phyloP scores from a whole-genome alignment of 2,888 invertebrate genomes.

The Euzophera pinguis region DNA sequence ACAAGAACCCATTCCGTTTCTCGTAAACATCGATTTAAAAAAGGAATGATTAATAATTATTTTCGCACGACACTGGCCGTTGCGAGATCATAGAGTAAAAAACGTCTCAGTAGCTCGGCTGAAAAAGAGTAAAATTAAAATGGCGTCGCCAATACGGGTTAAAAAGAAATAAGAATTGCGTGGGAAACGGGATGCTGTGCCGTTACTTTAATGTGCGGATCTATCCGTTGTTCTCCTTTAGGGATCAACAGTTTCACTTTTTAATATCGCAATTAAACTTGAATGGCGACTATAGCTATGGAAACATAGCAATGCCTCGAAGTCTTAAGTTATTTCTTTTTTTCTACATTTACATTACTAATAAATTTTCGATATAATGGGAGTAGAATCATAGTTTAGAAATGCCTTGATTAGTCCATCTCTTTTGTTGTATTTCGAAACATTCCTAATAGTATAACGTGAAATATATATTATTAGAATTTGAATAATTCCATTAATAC shows the following conservation, averaged over 20 bases:
- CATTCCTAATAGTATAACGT: no score
- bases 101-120: not conserved
- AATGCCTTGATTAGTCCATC: no score
- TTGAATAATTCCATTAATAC: no score
- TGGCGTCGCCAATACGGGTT: constrained; percentile 20
- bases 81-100: constrained; percentile 18
- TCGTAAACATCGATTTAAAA: constrained; percentile 10
- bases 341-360: no score
- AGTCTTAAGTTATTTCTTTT: no score
- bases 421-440: no score
- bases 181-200: constrained; percentile 47
- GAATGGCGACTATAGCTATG: no score
- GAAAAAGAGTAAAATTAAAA: constrained; percentile 19
- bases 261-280: not conserved
- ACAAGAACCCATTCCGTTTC: not conserved
- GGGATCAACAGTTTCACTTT: constrained; percentile 3
- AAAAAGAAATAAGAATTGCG: constrained; percentile 31
- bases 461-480: no score
- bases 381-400: no score
- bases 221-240: constrained; percentile 17
- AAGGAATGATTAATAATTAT: constrained; percentile 14
- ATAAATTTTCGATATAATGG: no score
- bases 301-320: no score
- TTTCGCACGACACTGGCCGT: constrained; percentile 17
- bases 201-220: constrained; percentile 34